A percentile compares a stretch with the other conserved stretches of the same genome.
Evolutionary conservation across 1,140 invertebrate species (phyloP).

Genomic region (Triops cancriformis): DNA sequence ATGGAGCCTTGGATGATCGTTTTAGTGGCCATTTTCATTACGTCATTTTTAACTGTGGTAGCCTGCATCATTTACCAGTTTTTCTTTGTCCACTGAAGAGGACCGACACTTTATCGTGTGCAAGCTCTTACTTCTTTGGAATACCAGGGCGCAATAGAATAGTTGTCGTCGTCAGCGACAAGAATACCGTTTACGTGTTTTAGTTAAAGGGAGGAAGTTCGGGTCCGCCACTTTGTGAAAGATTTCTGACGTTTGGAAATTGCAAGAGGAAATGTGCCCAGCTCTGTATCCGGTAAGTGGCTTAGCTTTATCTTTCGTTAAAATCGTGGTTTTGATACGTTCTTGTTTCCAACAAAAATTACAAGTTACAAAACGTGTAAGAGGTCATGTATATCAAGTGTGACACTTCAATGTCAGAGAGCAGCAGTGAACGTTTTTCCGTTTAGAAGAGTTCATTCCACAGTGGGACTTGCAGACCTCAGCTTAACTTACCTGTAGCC

Average conservation of each 20-base stretch:
- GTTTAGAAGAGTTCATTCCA: no score
- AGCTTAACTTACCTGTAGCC: no score
- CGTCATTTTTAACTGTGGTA: conserved; percentile 24
- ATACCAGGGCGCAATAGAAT: no score
- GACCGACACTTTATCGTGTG: neutral
- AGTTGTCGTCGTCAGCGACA: neutral
- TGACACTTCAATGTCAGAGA: neutral
- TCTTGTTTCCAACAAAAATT: neutral
- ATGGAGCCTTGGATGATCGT: conserved; percentile 28
- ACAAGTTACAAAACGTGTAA: neutral
- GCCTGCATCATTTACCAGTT: conserved; percentile 28
- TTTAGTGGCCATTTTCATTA: conserved; percentile 26
- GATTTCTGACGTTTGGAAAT: neutral
- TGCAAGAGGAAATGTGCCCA: conserved; percentile 8
- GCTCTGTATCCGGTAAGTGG: neutral
- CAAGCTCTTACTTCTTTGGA: no score
- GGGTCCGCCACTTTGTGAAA: neutral
- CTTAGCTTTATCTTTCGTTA: neutral
- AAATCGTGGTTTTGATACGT: neutral
- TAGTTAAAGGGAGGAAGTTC: neutral
- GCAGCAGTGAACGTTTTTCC: no score
- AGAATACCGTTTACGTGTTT: neutral
- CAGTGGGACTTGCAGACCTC: no score
- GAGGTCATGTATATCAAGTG: neutral
- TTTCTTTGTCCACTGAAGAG: conserved; percentile 24